Conservation (phyloP, 2,797 vertebrate species). For the Sebastes miniatus region DNA sequence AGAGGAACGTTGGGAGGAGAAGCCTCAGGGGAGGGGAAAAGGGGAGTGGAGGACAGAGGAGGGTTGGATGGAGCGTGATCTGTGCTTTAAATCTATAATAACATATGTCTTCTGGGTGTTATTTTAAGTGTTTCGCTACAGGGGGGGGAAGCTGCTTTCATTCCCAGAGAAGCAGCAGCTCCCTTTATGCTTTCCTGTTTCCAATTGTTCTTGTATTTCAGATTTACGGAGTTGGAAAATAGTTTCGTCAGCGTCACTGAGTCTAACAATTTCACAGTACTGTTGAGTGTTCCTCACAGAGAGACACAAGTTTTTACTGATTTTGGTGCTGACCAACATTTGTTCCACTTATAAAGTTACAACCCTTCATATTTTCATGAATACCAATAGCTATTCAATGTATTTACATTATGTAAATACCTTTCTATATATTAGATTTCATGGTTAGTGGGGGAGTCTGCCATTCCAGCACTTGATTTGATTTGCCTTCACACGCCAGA, state of each 20-base stretch:
- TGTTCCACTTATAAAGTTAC: not conserved
- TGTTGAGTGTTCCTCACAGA: not conserved
- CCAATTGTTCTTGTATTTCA: slow-evolving; percentile 19
- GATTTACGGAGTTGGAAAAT: not conserved
- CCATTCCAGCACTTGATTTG: not conserved
- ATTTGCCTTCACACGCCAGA: not conserved
- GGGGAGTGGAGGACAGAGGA: slow-evolving; percentile 41
- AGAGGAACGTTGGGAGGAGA: slow-evolving; percentile 57
- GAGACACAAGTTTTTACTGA: not conserved
- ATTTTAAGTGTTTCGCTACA: not conserved
- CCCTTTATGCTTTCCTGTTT: slow-evolving; percentile 7
- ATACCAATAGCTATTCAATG: not conserved
- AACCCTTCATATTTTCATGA: not conserved
- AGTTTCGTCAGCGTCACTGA: not conserved
- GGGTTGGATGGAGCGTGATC: slow-evolving; percentile 17
- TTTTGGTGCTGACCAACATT: not conserved
- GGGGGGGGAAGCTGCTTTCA: not conserved
- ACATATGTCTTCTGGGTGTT: slow-evolving; percentile 29
- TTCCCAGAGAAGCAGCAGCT: not conserved
- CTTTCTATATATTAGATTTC: not conserved
- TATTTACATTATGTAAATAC: not conserved
- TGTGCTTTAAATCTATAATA: slow-evolving; percentile 23
- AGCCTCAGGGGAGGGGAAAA: slow-evolving; percentile 43
- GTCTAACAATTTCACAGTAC: not conserved
- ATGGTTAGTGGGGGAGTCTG: not conserved